Evolutionary conservation across 1,140 invertebrate genomes (phyloP).

Genomic region (Sarcophaga peregrina): DNA sequence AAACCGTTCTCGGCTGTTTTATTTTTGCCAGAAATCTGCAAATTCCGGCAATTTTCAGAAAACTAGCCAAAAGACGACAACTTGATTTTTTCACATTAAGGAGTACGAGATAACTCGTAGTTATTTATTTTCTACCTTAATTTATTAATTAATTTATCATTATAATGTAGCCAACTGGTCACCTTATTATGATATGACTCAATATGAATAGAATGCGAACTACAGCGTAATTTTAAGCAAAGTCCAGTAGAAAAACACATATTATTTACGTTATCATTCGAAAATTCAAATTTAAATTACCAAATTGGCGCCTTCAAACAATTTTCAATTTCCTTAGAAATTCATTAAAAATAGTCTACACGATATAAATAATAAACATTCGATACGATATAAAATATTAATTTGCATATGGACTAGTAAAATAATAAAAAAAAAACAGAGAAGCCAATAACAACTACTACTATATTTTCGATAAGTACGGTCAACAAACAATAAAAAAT

Average conservation of each 20-base stretch:
- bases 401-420: neutral
- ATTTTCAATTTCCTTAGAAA: slow-evolving; percentile 14
- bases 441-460: neutral
- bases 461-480: neutral
- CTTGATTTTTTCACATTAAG: too few relatives aligned
- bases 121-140: too few relatives aligned
- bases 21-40: too few relatives aligned
- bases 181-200: slow-evolving; percentile 32
- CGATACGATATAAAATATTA: neutral
- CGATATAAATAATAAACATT: neutral
- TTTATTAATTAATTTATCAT: too few relatives aligned
- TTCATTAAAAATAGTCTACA: neutral
- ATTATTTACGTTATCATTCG: neutral
- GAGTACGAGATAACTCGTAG: too few relatives aligned
- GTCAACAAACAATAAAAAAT: neutral
- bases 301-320: slow-evolving; percentile 24
- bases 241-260: neutral
- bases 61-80: too few relatives aligned
- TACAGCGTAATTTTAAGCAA: neutral
- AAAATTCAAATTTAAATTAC: slow-evolving; percentile 17
- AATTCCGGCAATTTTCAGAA: too few relatives aligned
- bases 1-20: too few relatives aligned
- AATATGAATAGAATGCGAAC: neutral
- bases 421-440: neutral
- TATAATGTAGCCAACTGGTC: neutral